phyloP scores from a whole-genome alignment of 2,113 vertebrate genomes.

The Aviceda subcristata region DNA sequence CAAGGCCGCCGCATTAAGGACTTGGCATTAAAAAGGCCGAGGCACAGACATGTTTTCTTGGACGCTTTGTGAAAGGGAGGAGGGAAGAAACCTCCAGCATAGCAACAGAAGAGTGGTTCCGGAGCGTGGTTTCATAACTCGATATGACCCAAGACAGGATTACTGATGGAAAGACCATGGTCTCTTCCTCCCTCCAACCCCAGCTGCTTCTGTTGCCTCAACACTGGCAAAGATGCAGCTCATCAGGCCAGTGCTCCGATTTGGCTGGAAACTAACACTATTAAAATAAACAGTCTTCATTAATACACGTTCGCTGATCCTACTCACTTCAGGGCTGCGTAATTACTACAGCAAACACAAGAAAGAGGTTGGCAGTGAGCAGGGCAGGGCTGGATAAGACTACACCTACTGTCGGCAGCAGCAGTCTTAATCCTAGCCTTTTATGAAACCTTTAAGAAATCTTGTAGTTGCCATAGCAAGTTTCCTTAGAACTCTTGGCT shows the following conservation, averaged over 20 bases:
- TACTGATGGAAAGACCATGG: not conserved
- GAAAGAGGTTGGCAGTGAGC: not conserved
- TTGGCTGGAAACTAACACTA: not conserved
- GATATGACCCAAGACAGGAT: not conserved
- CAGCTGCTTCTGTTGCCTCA: not conserved
- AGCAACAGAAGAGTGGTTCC: not conserved
- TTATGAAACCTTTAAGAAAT: not conserved
- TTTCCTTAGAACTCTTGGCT: not conserved
- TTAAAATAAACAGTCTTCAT: not conserved
- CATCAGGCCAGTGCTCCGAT: not conserved
- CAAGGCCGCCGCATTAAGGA: not conserved
- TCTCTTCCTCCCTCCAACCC: not conserved
- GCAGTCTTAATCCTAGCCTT: not conserved
- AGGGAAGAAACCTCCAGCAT: not conserved
- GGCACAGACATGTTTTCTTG: not conserved
- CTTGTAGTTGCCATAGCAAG: not conserved
- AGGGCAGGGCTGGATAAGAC: not conserved
- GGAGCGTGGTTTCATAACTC: not conserved
- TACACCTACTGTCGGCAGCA: not conserved
- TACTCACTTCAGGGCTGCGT: accelerated
- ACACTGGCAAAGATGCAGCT: not conserved
- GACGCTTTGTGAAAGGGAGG: not conserved
- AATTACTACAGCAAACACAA: not conserved
- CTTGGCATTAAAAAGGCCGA: not conserved
- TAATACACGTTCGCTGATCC: not conserved